Base-by-base conservation (phyloP, 2,113 vertebrate genomes). In the Heterotis niloticus region DNA sequence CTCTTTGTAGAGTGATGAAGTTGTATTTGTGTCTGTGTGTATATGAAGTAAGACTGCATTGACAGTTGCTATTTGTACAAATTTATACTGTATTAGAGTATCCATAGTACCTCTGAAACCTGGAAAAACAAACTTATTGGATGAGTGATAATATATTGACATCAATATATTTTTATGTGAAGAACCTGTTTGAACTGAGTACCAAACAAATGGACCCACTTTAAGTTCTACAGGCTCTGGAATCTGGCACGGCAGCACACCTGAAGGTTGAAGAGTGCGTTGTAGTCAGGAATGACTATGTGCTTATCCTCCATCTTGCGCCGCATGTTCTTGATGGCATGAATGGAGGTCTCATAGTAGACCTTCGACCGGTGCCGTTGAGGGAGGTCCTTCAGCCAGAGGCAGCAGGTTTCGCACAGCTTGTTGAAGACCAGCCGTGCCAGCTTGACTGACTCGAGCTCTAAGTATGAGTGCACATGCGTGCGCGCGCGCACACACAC, bases 251-350 rank as follows among this genome's bases (percentile, higher is more conserved):
- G 11, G 56, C 86, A 85, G 84, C 70, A 62, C 91, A 96, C 95
- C 95, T 96, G 93, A 0, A 98, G 85, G 85, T 98, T 98, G 90
- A 99, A 99, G 88, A 99, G 97, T 11, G 94, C 88, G 87, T 99
- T 99, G 89, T 98, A 98, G 89, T 99, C 98, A 0, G 97, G 98
- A 85, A 99, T 98, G 91, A 98, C 96, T 85, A 99, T 91, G 4
- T 99, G 98, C 76, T 96, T 96, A 93, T 99, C 98, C 85, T 99
- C 98, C 98, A 99, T 99, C 89, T 99, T 99, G 85, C 98, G 94
- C 69, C 98, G 92, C 97, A 99, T 99, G 87, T 99, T 99, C 91
- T 99, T 99, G 91, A 99, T 99, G 88, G 98, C 96, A 1, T 99
- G 98, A 86, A 99, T 99, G 82, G 98, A 99, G 0, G 96, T 99